These are phyloP conservation scores for Pachypeltis micranthus DNA, from an alignment of 1,140 invertebrate species.

Conservation along the genomic window DNA sequence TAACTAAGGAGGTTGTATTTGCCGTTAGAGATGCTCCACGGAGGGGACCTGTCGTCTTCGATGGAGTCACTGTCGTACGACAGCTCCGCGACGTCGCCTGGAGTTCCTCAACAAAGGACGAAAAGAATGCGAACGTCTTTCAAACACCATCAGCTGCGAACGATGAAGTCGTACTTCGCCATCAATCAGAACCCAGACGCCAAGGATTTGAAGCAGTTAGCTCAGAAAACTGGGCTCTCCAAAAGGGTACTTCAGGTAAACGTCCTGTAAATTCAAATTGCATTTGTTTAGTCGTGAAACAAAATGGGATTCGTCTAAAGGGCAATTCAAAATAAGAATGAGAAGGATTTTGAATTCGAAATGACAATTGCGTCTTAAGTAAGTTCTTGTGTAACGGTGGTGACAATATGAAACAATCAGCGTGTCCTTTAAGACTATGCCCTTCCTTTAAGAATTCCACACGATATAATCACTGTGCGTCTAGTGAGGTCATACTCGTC, in stretches of 20 bases:
- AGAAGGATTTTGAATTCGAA: too few relatives aligned
- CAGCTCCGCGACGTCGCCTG: conserved; percentile 55
- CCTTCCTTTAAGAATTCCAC: too few relatives aligned
- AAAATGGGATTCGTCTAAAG: too few relatives aligned
- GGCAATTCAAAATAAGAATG: too few relatives aligned
- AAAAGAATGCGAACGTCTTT: conserved; percentile 93
- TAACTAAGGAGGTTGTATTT: not conserved
- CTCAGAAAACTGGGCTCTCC: conserved; percentile 91
- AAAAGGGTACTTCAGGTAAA: conserved; percentile 89
- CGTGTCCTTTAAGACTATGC: too few relatives aligned
- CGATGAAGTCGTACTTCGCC: conserved; percentile 94
- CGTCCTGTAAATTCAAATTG: too few relatives aligned
- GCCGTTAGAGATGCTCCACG: conserved; percentile 53
- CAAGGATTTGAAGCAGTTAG: conserved; percentile 87
- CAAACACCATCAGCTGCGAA: conserved; percentile 91
- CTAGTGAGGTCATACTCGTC: too few relatives aligned
- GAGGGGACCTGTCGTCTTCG: conserved; percentile 57
- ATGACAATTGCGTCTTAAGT: too few relatives aligned
- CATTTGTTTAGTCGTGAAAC: too few relatives aligned
- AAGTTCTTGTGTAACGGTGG: too few relatives aligned
- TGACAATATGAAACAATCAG: too few relatives aligned
- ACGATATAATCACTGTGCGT: too few relatives aligned
- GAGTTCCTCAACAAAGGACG: conserved; percentile 46
- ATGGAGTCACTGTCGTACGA: conserved; percentile 61
- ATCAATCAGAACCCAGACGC: conserved; percentile 96